These are phyloP conservation scores for Pelosia muscerda DNA, from an alignment of 2,888 invertebrate species.

Conservation along the genomic window DNA sequence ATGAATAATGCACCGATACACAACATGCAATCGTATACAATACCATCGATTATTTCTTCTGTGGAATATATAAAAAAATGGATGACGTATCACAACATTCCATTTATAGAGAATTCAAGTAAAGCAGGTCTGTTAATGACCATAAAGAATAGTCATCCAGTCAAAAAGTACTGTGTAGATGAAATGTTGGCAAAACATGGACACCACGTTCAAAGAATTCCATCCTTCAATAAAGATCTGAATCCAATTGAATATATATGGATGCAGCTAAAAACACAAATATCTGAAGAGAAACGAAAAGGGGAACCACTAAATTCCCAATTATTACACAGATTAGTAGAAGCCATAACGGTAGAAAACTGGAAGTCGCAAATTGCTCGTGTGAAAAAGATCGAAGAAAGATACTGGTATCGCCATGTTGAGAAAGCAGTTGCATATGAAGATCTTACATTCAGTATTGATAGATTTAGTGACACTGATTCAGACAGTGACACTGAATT, in stretches of 20 bases:
- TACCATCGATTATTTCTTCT: neutral
- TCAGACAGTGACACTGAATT: neutral
- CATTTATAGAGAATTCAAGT: conserved; percentile 38
- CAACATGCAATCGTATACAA: conserved; percentile 27
- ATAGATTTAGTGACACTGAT: neutral
- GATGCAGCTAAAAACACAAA: conserved; percentile 28
- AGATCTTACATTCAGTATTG: neutral
- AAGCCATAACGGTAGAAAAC: conserved; percentile 14
- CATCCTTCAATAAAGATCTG: conserved; percentile 52
- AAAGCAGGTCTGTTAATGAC: conserved; percentile 21
- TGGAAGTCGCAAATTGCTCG: conserved; percentile 19
- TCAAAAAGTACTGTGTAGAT: conserved; percentile 23
- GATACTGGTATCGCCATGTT: neutral
- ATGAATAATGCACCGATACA: conserved; percentile 21
- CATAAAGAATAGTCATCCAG: conserved; percentile 19
- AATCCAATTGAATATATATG: conserved; percentile 54
- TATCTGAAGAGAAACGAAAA: conserved; percentile 20
- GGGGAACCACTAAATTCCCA: conserved; percentile 4
- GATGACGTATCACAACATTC: conserved; percentile 40
- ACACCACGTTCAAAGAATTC: conserved; percentile 31
- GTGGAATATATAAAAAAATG: conserved; percentile 16
- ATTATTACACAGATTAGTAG: conserved; percentile 17
- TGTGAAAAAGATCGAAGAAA: conserved; percentile 5
- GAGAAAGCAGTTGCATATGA: neutral
- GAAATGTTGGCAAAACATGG: conserved; percentile 16